Evolutionary conservation across 2,797 vertebrate species (phyloP).

Genomic region (Varecia variegata): DNA sequence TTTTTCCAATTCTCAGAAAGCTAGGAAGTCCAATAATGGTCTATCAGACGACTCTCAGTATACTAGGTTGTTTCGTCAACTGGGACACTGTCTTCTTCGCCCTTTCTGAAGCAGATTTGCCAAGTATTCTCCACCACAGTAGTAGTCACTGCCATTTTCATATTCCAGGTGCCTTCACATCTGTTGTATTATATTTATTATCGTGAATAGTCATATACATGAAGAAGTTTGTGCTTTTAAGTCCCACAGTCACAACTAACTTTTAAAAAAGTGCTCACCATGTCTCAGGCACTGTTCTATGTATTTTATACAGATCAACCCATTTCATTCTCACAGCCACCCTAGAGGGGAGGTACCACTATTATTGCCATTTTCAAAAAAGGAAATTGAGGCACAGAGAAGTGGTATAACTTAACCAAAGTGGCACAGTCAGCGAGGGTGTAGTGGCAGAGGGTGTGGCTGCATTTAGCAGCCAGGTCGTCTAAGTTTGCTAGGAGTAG

Average conservation of each 20-base stretch:
- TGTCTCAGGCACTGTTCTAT: background rate
- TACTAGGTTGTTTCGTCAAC: background rate
- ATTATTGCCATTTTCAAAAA: background rate
- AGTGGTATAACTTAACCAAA: background rate
- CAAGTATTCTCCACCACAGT: background rate
- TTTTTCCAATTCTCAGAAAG: conserved; percentile 1
- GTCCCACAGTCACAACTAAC: background rate
- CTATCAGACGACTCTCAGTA: background rate
- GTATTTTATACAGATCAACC: background rate
- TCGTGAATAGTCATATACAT: background rate
- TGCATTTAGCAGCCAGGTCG: background rate
- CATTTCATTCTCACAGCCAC: background rate
- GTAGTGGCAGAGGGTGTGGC: background rate
- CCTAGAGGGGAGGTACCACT: background rate
- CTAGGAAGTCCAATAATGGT: background rate
- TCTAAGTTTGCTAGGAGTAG: background rate
- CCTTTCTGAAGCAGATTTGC: background rate
- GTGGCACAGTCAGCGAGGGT: background rate
- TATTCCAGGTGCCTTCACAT: background rate
- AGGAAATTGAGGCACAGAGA: background rate
- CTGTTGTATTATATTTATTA: background rate
- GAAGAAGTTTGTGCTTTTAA: background rate
- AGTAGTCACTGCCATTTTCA: background rate
- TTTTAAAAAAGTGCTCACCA: background rate
- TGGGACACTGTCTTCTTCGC: background rate